Percentiles rank a stretch among this genome's conserved stretches.
Evolutionary conservation across 2,888 invertebrate genomes (phyloP).

Genomic region (Drosophila acutilabella): DNA sequence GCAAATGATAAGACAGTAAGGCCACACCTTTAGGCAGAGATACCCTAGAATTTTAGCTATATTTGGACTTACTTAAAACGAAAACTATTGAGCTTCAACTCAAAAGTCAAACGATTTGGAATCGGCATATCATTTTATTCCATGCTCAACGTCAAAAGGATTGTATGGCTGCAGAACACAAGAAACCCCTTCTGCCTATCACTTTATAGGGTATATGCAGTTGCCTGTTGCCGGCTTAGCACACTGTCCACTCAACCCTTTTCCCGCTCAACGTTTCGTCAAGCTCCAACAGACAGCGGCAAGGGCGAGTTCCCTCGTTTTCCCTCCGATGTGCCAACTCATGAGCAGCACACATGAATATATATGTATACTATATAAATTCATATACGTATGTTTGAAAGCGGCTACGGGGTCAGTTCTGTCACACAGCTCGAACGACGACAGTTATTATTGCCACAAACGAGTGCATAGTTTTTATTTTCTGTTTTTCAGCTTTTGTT

Average conservation of each 20-base stretch:
- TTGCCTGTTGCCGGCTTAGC: conserved; percentile 59
- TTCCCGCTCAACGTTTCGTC: conserved; percentile 53
- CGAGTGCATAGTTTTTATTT: conserved; percentile 35
- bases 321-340: conserved; percentile 11
- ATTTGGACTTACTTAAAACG: too few relatives aligned
- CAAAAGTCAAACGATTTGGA: too few relatives aligned
- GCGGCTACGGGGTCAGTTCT: conserved; percentile 51
- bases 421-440: conserved; percentile 17
- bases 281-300: conserved; percentile 73
- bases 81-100: too few relatives aligned
- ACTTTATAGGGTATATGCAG: conserved; percentile 5
- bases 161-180: neutral
- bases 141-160: too few relatives aligned
- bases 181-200: neutral
- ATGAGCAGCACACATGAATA: neutral
- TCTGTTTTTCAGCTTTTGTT: conserved; percentile 54
- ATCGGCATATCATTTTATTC: too few relatives aligned
- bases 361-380: neutral
- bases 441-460: conserved; percentile 63
- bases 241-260: conserved; percentile 38
- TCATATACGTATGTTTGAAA: conserved; percentile 6
- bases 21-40: neutral
- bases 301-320: conserved; percentile 33
- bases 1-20: conserved; percentile 4
- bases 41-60: neutral